phyloP scores from a whole-genome alignment of 2,113 vertebrate genomes.

The Heptranchias perlo region DNA sequence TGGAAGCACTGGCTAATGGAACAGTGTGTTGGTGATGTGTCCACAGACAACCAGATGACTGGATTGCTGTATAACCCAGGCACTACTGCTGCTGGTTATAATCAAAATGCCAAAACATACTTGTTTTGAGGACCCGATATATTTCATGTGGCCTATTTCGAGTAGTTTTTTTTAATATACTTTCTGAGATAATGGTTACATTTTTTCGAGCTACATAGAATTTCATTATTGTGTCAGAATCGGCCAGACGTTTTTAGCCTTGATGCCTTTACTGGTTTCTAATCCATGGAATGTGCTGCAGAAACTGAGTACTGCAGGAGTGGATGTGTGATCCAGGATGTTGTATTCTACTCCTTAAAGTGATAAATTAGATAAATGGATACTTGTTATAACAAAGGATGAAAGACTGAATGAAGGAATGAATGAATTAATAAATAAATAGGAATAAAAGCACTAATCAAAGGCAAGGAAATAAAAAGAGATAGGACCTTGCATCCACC shows the following conservation, averaged over 20 bases:
- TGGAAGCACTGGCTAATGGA: background rate
- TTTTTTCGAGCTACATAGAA: background rate
- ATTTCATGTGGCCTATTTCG: background rate
- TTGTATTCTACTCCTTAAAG: background rate
- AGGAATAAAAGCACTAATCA: background rate
- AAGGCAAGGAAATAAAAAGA: background rate
- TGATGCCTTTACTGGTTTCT: background rate
- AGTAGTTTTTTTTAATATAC: background rate
- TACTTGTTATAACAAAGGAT: background rate
- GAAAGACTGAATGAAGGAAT: background rate
- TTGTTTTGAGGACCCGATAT: background rate
- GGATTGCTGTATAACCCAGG: background rate
- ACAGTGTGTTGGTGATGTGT: background rate
- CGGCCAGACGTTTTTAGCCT: background rate
- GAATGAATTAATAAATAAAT: background rate
- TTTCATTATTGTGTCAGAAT: background rate
- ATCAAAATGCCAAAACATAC: background rate
- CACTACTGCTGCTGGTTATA: background rate
- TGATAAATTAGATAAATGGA: background rate
- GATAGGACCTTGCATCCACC: background rate
- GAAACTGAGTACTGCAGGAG: background rate
- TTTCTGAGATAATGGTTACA: background rate
- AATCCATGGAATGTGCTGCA: background rate
- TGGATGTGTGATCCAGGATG: background rate
- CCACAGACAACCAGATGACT: background rate